A percentile compares a stretch with the other conserved stretches of the same genome.
Conservation (phyloP, 2,888 invertebrate species). For the Neoscelio sp. region DNA sequence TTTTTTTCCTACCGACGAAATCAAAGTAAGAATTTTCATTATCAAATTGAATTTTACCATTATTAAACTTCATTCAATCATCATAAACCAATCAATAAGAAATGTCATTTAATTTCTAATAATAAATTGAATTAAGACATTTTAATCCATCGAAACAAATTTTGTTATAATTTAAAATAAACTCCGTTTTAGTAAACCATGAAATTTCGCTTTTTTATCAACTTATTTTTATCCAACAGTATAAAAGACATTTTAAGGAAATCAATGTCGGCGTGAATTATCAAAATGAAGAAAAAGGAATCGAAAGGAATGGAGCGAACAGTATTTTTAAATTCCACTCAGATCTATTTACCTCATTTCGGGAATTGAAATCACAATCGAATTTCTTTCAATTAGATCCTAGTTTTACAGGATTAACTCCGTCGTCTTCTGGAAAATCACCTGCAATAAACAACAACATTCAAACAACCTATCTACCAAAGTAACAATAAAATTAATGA, state of each 20-base stretch:
- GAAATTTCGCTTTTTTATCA: neutral
- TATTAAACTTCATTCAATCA: slow-evolving; percentile 3
- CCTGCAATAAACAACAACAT: no score
- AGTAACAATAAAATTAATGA: no score
- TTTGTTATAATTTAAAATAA: neutral
- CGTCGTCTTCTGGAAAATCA: no score
- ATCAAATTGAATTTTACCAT: slow-evolving; percentile 35
- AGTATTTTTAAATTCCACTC: slow-evolving; percentile 2
- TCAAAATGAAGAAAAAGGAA: slow-evolving; percentile 16
- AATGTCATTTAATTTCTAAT: neutral
- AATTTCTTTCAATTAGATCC: no score
- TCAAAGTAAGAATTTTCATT: slow-evolving; percentile 51
- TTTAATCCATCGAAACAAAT: no score
- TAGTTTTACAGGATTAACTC: no score
- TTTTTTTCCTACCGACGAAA: slow-evolving; percentile 38
- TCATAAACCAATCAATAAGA: neutral
- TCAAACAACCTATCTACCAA: no score
- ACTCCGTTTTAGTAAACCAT: neutral
- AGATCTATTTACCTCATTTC: slow-evolving; percentile 1
- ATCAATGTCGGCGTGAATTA: slow-evolving; percentile 7
- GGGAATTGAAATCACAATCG: neutral
- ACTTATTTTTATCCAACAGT: neutral
- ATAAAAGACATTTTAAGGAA: slow-evolving; percentile 9
- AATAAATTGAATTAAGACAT: neutral
- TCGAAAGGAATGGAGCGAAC: neutral